Base-by-base conservation (phyloP, 2,113 vertebrate species). In the Terrapene triunguis region DNA sequence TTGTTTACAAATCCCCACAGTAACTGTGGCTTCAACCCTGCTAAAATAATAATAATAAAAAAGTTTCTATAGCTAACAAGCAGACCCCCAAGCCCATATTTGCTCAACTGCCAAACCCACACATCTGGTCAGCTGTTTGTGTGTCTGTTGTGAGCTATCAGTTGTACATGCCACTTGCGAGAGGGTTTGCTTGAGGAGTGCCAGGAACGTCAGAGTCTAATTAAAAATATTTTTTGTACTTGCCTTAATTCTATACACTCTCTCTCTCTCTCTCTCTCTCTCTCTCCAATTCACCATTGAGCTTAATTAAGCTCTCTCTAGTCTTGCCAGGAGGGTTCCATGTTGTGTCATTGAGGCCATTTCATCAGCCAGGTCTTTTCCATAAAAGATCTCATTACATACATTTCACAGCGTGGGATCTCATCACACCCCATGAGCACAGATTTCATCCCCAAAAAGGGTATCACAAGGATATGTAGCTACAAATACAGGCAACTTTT, bases 401-500 rank as follows among this genome's bases (percentile, higher is more conserved):
- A 93, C 93, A 87, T 96, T 92, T 97, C 96, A 95, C 96, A 97
- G 97, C 92, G 90, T 97, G 96, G 69, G 87, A 94, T 94, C 93
- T 95, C 96, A 96, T 89, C 95, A 88, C 90, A 95, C 92, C 94
- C 95, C 95, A 95, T 76, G 85, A 97, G 94, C 95, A 94, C 91
- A 96, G 90, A 94, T 96, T 97, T 94, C 93, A 96, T 96, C 95
- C 85, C 85, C 82, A 93, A 96, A 55, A 96, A 96, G 47, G 92
- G 83, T 97, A 94, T 93, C 96, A 96, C 95, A 94, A 97, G 94
- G 96, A 92, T 89, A 93, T 93, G 89, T 95, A 96, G 96, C 96
- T 96, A 97, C 96, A 96, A 93, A 94, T 92, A 88, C 95, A 87
- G 74, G 24, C 22, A 44, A 78, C 38, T 27, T 78, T 44, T 44